Evolutionary conservation across 2,113 vertebrate species (phyloP), one percentile per base, ranked within the genome.

Genomic region (Dipodomys stephensi): DNA sequence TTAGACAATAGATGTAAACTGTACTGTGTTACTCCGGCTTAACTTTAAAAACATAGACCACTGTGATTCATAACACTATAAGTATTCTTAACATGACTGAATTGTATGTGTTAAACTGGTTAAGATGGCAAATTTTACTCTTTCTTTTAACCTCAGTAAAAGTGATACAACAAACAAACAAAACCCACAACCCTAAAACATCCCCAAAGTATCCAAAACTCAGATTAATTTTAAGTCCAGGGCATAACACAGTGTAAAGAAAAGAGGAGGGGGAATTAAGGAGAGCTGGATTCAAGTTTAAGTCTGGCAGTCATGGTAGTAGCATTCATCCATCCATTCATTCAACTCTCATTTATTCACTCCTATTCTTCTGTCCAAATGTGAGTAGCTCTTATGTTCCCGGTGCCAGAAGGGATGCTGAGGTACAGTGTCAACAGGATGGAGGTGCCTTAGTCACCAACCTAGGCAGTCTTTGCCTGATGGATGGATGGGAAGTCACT

Each of bases 21-120:
- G 60, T 78, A 23, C 69, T 18, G 23, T 60, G 81, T 74, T 77
- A 80, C 64, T 84, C 71, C 93, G 90, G 69, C 94, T 90, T 64
- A 68, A 72, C 67, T 83, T 91, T 86, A 30, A 92, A 94, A 79
- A 49, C 32, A 32, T 49, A 27, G 49, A 22, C 67, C 46, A 7
- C 49, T 71, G 46, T 79, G 15, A 39, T 90, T 90, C 69, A 53
- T 27, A 44, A 27, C 18, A 65, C 57, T 23, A 4, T 49, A 6
- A 39, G 5, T 6, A 39, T 39, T 39, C 39, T 39, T 39, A 39
- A 39, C 39, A 39, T 39, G 35, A 32, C 11, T 32, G 68, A 87
- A 57, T 15, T 22, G 6, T 39, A 69, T 7, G 71, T 7, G 13
- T 35, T 27, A 71, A 81, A 87, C 82, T 35, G 57, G 18, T 20